Evolutionary conservation across 2,888 invertebrate species (phyloP), one percentile per base, ranked within the genome.

Genomic region (Dorcus parallelipipedus): DNA sequence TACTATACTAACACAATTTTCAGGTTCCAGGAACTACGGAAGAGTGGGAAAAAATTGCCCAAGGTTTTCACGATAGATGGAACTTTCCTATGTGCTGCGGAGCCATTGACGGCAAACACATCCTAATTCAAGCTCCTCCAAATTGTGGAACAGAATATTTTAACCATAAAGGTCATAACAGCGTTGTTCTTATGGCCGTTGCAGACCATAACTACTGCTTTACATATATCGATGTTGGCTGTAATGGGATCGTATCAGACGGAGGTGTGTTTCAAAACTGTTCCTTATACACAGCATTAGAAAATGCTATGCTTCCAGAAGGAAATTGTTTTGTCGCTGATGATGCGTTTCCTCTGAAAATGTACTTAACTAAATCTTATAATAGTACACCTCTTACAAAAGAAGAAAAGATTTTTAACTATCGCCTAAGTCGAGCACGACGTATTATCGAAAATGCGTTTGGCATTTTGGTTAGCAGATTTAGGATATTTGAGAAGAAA

Each of bases 301-400:
- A 52, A 51, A 50, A 58, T 43, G 49, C 39, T n/a, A 33, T 49
- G 56, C 56, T 59, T 61, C 56, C 54, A 58, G 23, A 40, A 58
- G 49, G 38, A 17, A 14, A 40, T 17, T 38, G 6, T 52, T 23
- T 42, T 17, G 20, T 52, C 61, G 61, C 62, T 57, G 63, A 64
- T 61, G 61, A 66, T 56, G 66, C 67, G 5, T 67, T 70, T 58
- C 65, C 66, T 14, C 56, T 67, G 52, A 39, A 52, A 52, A 62
- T 53, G 6, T 51, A 62, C 53, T 23, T 64, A 40, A 20, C 58
- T 17, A 63, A 63, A 56, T 65, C 63, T 33, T 33, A 33, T 33
- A 33, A 33, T 33, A 33, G 26, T 33, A 57, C 58, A 60, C 56
- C 53, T 40, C 58, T 58, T 38, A 38, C 50, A 39, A 38, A 54